Evolutionary conservation across 2,888 invertebrate species (phyloP), one percentile per base, ranked within the genome.

Genomic region (Drosophila borealis): DNA sequence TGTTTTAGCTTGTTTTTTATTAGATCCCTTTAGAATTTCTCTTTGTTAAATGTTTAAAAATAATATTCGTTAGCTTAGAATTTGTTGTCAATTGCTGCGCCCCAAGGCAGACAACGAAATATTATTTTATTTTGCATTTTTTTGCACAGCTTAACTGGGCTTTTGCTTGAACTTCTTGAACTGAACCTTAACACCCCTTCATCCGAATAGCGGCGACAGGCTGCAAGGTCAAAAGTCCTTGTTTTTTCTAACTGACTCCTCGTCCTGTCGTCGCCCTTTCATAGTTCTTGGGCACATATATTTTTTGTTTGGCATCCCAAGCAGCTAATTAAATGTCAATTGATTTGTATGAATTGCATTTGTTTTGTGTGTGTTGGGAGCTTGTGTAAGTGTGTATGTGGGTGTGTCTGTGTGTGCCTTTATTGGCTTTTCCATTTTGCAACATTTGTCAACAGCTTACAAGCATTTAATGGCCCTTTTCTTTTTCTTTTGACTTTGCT

Each of bases 311-410:
- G 62, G 49, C 61, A 57, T 49, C 49, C 9, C 36, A n/a, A 46
- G 36, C 45, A 55, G 39, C 78, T 78, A 71, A 80, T 80, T 78
- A 80, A 80, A 73, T 61, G 51, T n/a, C 62, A 66, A 77, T 83
- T 83, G 71, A 70, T 74, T 67, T 65, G 71, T 67, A 61, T 57
- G 56, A 51, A 62, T 54, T 54, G 60, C 49, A 56, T 11, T 55
- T 59, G 54, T 8, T 29, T 44, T 37, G 36, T 21, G 36, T 42
- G 48, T n/a, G 21, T 19, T 13, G 14, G 25, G 17, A 14, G 8
- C n/a, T n/a, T 19, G 13, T 10, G 19, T 51, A 21, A 4, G 46
- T 17, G 45, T 41, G 44, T 51, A 29, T 10, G 13, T 14, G 29
- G 36, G 14, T n/a, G 8, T 33, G 21, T 37, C 21, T 13, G 13